Percentiles rank a stretch among this genome's conserved stretches.
phyloP scores from a whole-genome alignment of 2,888 invertebrate species.

The Hypena proboscidalis region DNA sequence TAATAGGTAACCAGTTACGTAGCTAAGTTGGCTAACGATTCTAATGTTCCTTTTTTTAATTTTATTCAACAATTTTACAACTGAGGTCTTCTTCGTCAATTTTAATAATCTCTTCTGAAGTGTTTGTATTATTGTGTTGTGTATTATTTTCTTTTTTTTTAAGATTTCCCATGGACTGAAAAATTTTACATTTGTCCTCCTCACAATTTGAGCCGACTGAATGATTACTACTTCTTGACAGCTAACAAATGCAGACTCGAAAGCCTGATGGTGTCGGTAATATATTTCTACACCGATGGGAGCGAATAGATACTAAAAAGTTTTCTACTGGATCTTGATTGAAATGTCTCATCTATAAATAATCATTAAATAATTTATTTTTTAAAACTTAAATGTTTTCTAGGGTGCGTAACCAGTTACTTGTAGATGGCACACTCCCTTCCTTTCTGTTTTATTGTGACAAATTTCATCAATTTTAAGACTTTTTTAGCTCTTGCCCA shows the following conservation, averaged over 20 bases:
- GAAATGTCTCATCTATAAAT: conserved; percentile 1
- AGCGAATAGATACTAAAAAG: not conserved
- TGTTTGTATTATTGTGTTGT: too few relatives aligned
- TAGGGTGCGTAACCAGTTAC: not conserved
- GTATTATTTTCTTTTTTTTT: not conserved
- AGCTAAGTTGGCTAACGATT: not conserved
- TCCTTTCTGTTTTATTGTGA: not conserved
- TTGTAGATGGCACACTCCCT: not conserved
- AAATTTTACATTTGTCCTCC: not conserved
- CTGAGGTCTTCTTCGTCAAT: not conserved
- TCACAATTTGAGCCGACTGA: conserved; percentile 3
- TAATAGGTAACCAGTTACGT: not conserved
- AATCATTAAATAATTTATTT: not conserved
- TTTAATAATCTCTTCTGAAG: not conserved
- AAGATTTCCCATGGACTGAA: too few relatives aligned
- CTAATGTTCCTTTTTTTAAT: not conserved
- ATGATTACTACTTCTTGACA: not conserved
- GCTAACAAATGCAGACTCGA: not conserved
- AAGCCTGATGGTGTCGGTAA: not conserved
- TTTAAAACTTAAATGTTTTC: not conserved
- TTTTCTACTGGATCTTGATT: conserved; percentile 5
- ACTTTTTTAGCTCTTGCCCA: not conserved
- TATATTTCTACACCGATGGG: not conserved
- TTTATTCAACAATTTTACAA: not conserved
- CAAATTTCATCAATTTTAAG: not conserved